Evolutionary conservation across 2,888 invertebrate species (phyloP), one percentile per base, ranked within the genome.

Genomic region (Hylaea fasciaria): DNA sequence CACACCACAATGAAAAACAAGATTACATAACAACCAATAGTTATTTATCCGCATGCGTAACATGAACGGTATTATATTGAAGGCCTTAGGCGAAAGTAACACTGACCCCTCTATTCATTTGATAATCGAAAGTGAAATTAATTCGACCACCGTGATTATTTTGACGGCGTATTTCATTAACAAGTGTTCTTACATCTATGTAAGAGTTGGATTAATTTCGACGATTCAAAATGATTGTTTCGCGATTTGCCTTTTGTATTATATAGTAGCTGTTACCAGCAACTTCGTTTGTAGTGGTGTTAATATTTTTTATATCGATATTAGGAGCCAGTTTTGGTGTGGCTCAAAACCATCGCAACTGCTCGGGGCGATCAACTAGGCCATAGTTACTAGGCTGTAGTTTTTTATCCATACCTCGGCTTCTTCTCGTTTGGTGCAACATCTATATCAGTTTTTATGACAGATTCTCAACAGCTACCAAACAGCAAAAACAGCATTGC

Each of bases 71-170:
- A 83, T 86, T 82, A 84, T 78, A 84, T 73, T 76, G 74, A 70
- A 71, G 62, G 86, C 87, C 84, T 64, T 73, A 65, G 83, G 86
- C 89, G 88, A 90, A 90, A 90, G 89, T 77, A 74, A 72, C 71
- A 72, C 80, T 87, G 89, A 90, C 90, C 90, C 82, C 84, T 77
- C 83, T 80, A 82, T 86, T 87, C 89, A 90, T 89, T 86, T 86
- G 77, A 84, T 84, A 85, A 89, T 85, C 83, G 87, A 91, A 90
- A 90, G 90, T 87, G 85, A 90, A 90, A 89, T 89, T 85, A 87
- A 88, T 86, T 87, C 85, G 76, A 75, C 64, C 69, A 73, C 71
- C 62, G 71, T 83, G 80, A 85, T 87, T 80, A 81, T 76, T 83
- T 83, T 80, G 82, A 83, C 82, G 80, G 76, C 64, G 66, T 59